Evolutionary conservation across 2,888 invertebrate species (phyloP).

Genomic region (Melieria picta): DNA sequence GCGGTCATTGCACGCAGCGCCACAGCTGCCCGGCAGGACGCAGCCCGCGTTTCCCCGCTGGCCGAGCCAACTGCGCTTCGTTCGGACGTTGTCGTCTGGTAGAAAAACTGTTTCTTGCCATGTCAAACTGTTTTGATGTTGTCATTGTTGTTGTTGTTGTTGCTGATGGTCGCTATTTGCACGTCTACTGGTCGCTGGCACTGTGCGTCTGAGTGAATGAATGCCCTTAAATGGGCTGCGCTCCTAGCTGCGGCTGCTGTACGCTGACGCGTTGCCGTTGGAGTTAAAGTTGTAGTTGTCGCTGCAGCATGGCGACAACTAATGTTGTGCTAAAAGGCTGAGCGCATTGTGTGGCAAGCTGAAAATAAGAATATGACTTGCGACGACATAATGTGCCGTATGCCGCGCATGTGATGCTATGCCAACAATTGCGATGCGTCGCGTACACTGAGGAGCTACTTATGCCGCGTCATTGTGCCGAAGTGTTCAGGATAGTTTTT

Average conservation of each 20-base stretch:
- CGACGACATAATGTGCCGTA: slow-evolving; percentile 39
- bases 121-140: slow-evolving; percentile 6
- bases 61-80: too few relatives aligned
- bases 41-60: background rate
- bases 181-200: slow-evolving; percentile 12
- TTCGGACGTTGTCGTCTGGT: background rate
- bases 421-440: background rate
- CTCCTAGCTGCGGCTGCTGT: slow-evolving; percentile 21
- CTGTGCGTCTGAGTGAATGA: slow-evolving; percentile 20
- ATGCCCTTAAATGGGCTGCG: slow-evolving; percentile 31
- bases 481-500: too few relatives aligned
- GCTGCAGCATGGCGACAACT: slow-evolving; percentile 17
- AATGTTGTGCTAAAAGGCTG: slow-evolving; percentile 33
- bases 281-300: slow-evolving; percentile 2
- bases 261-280: slow-evolving; percentile 9
- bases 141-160: too few relatives aligned
- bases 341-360: slow-evolving; percentile 35
- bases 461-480: too few relatives aligned
- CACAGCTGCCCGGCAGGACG: slow-evolving; percentile 8
- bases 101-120: slow-evolving; percentile 30
- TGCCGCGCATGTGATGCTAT: slow-evolving; percentile 33
- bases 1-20: slow-evolving; percentile 40
- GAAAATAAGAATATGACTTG: slow-evolving; percentile 30
- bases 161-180: background rate
- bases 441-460: too few relatives aligned